A percentile compares a stretch with the other conserved stretches of the same genome.
Conservation (phyloP, 2,113 vertebrate species). For the Phylloscopus trochiloides region DNA sequence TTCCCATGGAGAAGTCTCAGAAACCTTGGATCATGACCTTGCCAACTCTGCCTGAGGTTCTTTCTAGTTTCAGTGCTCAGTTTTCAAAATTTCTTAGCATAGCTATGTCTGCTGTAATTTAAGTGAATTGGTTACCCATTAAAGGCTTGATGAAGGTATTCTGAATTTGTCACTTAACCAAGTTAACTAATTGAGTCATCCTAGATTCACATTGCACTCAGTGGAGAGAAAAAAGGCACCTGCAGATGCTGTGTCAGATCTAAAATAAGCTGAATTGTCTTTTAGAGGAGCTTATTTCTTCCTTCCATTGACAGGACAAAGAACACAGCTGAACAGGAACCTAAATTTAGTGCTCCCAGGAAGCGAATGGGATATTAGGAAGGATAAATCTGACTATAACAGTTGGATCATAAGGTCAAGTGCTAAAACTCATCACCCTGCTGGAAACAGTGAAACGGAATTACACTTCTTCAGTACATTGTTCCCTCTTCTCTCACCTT, state of each 20-base stretch:
- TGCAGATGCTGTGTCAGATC: constrained; percentile 46
- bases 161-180: not conserved
- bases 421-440: constrained; percentile 40
- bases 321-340: constrained; percentile 20
- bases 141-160: not conserved
- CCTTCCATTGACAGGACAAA: constrained; percentile 32
- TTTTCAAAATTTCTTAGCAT: not conserved
- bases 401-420: constrained; percentile 37
- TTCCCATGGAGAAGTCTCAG: not conserved
- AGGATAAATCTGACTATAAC: constrained; percentile 47
- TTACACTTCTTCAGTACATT: not conserved
- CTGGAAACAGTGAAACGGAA: constrained; percentile 25
- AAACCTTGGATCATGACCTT: not conserved
- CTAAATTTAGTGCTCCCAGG: constrained; percentile 53
- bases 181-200: not conserved
- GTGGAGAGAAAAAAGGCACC: not conserved
- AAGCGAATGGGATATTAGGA: constrained; percentile 39
- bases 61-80: not conserved
- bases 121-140: not conserved
- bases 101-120: not conserved
- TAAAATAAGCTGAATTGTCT: constrained; percentile 61
- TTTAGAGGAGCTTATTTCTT: constrained; percentile 55
- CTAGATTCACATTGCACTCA: not conserved
- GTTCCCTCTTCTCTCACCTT: not conserved
- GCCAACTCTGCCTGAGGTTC: not conserved